Evolutionary conservation across 2,797 vertebrate genomes (phyloP).

Genomic region (Neomorphus geoffroyi): DNA sequence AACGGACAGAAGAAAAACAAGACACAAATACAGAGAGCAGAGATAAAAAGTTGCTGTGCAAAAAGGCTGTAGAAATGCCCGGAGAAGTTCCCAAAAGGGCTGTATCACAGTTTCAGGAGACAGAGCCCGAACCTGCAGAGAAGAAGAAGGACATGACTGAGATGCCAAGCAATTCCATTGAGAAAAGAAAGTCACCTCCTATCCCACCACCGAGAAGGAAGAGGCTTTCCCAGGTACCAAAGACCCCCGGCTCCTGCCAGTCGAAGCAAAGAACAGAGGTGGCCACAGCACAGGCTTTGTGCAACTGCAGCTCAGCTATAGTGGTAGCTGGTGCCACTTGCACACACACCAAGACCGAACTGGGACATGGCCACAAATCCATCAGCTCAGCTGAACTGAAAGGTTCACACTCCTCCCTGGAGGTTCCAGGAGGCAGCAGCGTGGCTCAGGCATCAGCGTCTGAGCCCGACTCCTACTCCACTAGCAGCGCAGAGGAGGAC

Average conservation of each 20-base stretch:
- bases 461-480: constrained; percentile 89
- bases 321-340: neutral
- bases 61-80: constrained; percentile 1
- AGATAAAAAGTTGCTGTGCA: neutral
- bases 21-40: neutral
- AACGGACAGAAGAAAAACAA: neutral
- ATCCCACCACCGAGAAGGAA: constrained; percentile 90
- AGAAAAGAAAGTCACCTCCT: constrained; percentile 67
- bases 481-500: constrained; percentile 94
- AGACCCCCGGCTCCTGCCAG: neutral
- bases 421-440: constrained; percentile 74
- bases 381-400: constrained; percentile 60
- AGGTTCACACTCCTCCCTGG: constrained; percentile 80
- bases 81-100: neutral
- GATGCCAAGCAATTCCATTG: constrained; percentile 10
- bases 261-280: neutral
- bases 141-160: constrained; percentile 8
- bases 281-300: neutral
- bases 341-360: neutral
- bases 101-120: constrained; percentile 31
- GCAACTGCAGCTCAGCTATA: neutral
- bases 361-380: neutral
- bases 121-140: neutral
- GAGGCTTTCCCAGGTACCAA: constrained; percentile 58
- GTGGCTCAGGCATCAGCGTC: constrained; percentile 8